These are phyloP conservation scores for Sebastes melanostomus DNA, from an alignment of 2,797 vertebrate species.

Conservation along the genomic window DNA sequence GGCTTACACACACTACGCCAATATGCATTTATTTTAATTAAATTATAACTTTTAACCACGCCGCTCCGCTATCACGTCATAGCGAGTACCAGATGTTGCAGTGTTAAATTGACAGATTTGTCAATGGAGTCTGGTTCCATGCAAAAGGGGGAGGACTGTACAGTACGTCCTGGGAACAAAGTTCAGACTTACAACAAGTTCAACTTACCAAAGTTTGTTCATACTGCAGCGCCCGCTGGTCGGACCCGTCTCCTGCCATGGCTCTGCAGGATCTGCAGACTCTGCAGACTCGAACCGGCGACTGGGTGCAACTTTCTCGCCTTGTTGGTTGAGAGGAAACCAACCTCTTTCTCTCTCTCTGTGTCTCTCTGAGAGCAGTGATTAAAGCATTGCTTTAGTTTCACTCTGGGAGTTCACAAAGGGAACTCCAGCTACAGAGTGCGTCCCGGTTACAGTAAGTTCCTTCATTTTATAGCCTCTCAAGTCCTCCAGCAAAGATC, in stretches of 20 bases:
- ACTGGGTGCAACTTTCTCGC: conserved; percentile 10
- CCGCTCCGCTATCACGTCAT: no score
- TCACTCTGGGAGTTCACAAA: conserved; percentile 15
- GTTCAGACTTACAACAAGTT: conserved; percentile 48
- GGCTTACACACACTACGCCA: background rate
- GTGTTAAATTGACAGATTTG: background rate
- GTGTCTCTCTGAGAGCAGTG: background rate
- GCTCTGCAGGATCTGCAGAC: conserved; percentile 34
- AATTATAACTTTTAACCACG: background rate
- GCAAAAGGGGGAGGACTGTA: background rate
- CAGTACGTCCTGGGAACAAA: conserved; percentile 14
- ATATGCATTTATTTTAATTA: background rate
- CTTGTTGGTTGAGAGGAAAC: conserved; percentile 26
- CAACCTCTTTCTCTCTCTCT: conserved; percentile 11
- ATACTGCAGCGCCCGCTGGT: conserved; percentile 94
- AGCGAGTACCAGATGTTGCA: background rate
- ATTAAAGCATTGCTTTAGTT: conserved; percentile 25
- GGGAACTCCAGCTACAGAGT: conserved; percentile 41
- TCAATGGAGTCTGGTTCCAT: background rate
- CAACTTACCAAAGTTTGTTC: conserved; percentile 96
- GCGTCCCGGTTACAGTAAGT: conserved; percentile 33
- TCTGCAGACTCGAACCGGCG: conserved; percentile 22
- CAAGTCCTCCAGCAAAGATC: conserved; percentile 34
- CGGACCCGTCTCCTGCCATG: conserved; percentile 86
- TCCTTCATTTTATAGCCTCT: conserved; percentile 80